Conservation (phyloP, 2,113 vertebrate genomes). For the Elachura formosa region DNA sequence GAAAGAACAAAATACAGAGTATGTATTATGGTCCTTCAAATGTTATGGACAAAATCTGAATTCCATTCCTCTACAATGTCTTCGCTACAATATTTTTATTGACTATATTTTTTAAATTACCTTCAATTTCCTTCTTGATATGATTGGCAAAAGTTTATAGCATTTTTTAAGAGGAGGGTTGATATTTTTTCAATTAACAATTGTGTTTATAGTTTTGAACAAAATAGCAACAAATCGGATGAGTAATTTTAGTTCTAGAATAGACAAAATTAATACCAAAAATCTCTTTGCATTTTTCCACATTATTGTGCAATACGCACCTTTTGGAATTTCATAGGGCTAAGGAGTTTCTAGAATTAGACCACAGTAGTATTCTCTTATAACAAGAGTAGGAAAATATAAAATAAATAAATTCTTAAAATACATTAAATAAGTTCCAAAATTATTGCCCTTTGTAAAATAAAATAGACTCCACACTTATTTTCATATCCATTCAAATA, state of each 20-base stretch:
- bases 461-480: background rate
- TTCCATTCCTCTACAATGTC: background rate
- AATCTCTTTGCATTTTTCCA: background rate
- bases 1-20: background rate
- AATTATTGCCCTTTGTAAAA: background rate
- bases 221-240: background rate
- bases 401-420: background rate
- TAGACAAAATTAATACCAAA: background rate
- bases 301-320: background rate
- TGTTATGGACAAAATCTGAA: background rate
- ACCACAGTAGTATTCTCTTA: background rate
- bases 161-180: background rate
- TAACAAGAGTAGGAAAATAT: fast-evolving
- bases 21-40: background rate
- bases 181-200: fast-evolving
- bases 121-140: background rate
- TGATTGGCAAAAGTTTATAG: background rate
- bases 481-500: background rate
- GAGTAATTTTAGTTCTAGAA: background rate
- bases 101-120: background rate
- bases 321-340: background rate
- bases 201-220: background rate
- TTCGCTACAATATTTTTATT: background rate
- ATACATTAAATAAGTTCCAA: background rate
- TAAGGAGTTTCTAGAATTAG: background rate